Conservation (phyloP, 1,140 invertebrate species). For the Anastatus disparis region DNA sequence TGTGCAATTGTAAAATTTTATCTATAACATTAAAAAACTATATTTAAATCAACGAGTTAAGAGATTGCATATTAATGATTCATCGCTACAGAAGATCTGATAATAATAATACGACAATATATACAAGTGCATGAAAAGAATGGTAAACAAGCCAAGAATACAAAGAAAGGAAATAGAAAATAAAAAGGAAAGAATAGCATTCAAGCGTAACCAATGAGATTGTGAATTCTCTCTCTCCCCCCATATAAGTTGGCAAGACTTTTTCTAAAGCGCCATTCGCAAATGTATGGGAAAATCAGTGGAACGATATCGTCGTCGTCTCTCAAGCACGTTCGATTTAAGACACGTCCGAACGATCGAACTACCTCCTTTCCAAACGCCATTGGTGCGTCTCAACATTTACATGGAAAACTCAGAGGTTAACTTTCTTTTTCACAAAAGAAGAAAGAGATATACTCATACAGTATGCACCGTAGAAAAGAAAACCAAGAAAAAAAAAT, state of each 20-base stretch:
- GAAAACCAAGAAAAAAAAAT: background rate
- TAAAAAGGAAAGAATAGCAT: background rate
- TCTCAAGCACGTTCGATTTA: slow-evolving; percentile 14
- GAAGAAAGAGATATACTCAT: background rate
- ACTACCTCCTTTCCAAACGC: background rate
- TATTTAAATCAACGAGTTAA: no score
- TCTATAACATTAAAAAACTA: no score
- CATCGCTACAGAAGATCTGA: background rate
- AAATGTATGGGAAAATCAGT: slow-evolving; percentile 25
- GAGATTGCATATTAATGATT: no score
- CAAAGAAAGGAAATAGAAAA: background rate
- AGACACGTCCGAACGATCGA: slow-evolving; percentile 24
- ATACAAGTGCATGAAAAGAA: background rate
- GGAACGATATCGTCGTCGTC: slow-evolving; percentile 2
- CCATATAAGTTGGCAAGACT: slow-evolving; percentile 1
- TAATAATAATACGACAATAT: background rate
- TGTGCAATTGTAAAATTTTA: no score
- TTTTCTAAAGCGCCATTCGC: slow-evolving; percentile 3
- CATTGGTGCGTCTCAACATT: background rate
- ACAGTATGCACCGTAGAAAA: background rate
- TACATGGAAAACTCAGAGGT: slow-evolving; percentile 14
- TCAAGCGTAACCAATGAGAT: background rate
- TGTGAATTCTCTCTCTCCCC: no score
- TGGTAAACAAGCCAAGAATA: no score
- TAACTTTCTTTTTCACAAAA: background rate